Conservation (phyloP, 2,113 vertebrate species). For the Nanorana parkeri region DNA sequence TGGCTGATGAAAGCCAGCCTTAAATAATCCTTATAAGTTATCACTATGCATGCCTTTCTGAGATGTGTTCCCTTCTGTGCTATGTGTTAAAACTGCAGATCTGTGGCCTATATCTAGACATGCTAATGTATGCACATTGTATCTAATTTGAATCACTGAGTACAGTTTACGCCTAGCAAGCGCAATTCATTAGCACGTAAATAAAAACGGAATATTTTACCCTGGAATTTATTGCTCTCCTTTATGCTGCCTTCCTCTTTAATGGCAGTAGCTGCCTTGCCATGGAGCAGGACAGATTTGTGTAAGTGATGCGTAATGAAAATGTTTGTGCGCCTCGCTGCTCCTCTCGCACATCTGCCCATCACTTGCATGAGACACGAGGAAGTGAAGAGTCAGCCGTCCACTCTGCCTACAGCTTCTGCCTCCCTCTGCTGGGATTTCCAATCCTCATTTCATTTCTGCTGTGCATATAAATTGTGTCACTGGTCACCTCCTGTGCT, state of each 20-base stretch:
- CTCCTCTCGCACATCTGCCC: conserved; percentile 33
- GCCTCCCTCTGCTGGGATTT: conserved; percentile 42
- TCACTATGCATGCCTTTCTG: background rate
- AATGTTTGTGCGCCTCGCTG: conserved; percentile 29
- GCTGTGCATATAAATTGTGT: conserved; percentile 59
- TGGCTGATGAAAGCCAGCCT: background rate
- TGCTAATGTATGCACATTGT: conserved; percentile 41
- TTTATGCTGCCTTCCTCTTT: conserved; percentile 4
- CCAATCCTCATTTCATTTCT: conserved; percentile 45
- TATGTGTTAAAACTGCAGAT: background rate
- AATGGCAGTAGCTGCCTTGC: conserved; percentile 12
- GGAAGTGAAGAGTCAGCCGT: conserved; percentile 10
- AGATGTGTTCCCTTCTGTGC: background rate
- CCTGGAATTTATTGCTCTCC: background rate
- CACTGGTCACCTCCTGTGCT: conserved; percentile 54
- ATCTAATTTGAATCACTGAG: conserved; percentile 25
- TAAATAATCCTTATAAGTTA: background rate
- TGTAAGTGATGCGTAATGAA: conserved; percentile 37
- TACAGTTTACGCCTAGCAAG: conserved; percentile 7
- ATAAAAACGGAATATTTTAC: conserved; percentile 13
- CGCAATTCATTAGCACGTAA: background rate
- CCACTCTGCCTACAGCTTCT: conserved; percentile 15
- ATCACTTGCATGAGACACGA: conserved; percentile 16
- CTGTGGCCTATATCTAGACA: conserved; percentile 15
- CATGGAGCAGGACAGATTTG: conserved; percentile 27